Base-by-base conservation (phyloP, 2,888 invertebrate species). In the Syrphus vitripennis region DNA sequence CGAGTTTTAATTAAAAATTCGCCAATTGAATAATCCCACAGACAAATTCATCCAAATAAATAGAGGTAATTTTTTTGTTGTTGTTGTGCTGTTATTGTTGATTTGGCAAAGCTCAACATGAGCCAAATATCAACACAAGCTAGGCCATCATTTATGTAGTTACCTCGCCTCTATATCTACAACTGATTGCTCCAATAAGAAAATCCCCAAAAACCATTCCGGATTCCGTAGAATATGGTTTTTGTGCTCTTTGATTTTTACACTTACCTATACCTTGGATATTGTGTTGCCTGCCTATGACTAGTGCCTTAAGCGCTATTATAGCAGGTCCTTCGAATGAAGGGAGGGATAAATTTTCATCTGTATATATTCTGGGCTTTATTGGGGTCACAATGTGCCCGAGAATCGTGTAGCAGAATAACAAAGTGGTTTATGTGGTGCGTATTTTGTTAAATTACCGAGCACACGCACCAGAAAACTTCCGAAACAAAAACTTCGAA, bases 1-100 rank as follows among this genome's bases (percentile, higher is more conserved):
- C 83, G 74, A 74, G 57, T 65, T 79, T 83, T 83, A 83, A 83
- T 83, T 83, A 83, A 80, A 79, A 80, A 83, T 75, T 83, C 75
- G 69, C 79, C 79, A 75, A 75, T 65, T 63, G 70, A 80, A 83
- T 75, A 71, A 71, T 65, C 69, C 65, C 57, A 31, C 31, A 29
- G 70, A 67, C 14, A 50, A 67, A 63, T 71, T 70, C 63, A 71
- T 65, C 57, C 24, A 16, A 78, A 74, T 61, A 37, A 69, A 63
- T 59, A 55, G 50, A 67, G 34, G 45, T 50, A 14, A 26, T n/a
- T 61, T 76, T 59, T 57, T 65, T 24, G 4, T 37, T 14, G 1
- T 57, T 45, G 16, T 40, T 57, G 12, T 63, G 31, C 53, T 31
- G 19, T 40, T 31, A 1, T 26, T 14, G 34, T 50, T 48, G 26